Percentiles rank a stretch among this genome's conserved stretches.
Conservation (phyloP, 2,888 invertebrate genomes). For the Heliconius ismenius region DNA sequence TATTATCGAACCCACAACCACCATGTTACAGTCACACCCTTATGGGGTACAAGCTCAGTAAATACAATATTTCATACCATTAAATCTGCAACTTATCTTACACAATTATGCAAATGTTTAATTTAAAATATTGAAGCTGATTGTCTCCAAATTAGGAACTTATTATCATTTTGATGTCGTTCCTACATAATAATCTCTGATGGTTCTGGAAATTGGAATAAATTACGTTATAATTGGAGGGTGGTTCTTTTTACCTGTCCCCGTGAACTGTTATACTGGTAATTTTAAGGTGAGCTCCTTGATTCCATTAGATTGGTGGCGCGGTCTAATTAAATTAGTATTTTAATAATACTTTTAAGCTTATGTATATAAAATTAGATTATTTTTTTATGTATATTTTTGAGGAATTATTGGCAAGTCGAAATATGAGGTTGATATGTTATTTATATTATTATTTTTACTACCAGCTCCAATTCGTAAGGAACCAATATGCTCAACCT, state of each 20-base stretch:
- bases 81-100: not conserved
- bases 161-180: conserved; percentile 36
- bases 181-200: conserved; percentile 32
- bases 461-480: no score
- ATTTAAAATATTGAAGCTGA: conserved; percentile 33
- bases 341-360: not conserved
- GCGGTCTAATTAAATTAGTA: not conserved
- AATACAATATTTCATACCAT: not conserved
- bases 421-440: no score
- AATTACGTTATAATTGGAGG: conserved; percentile 29
- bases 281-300: conserved; percentile 19
- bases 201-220: conserved; percentile 36
- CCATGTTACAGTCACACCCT: no score
- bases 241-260: conserved; percentile 14
- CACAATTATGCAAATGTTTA: conserved; percentile 25
- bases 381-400: not conserved
- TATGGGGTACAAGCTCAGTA: no score
- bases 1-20: not conserved
- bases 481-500: no score
- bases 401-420: not conserved
- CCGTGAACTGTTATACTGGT: conserved; percentile 15
- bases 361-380: not conserved
- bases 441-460: no score
- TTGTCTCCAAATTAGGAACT: conserved; percentile 36
- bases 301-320: conserved; percentile 14